Base-by-base conservation (phyloP, 2,888 invertebrate species). In the Amitus sp. region DNA sequence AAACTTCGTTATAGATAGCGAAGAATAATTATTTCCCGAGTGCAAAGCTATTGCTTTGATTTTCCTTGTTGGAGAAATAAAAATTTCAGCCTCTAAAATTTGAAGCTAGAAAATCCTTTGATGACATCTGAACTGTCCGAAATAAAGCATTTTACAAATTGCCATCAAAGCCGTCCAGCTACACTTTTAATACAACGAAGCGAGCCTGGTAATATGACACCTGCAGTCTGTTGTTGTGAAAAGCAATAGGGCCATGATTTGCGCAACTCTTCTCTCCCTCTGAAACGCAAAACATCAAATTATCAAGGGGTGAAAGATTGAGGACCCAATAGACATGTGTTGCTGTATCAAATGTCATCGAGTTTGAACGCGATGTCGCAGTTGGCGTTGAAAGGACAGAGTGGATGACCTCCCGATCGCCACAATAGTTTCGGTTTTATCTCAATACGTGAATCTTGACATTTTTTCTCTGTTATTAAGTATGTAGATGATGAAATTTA, bases 381-480 rank as follows among this genome's bases (percentile, higher is more conserved):
- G 51, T 47, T 58, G 58, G 34, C 39, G 52, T 51, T 43, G 43
- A 58, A 57, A 58, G 47, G 51, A 58, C 51, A 52, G 47, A 58
- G 51, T 27, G 57, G 50, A 47, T 34, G 42, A 37, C 17, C 47
- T 46, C 50, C 37, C 56, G 40, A 50, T 57, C 39, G 37, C 49
- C 40, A 27, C 39, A 39, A 46, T 47, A 46, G 50, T 50, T 57
- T 57, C 45, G 45, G 46, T 50, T 50, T 57, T 9, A n/a, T 59
- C 53, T 33, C n/a, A n/a, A n/a, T n/a, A n/a, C n/a, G n/a, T n/a
- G n/a, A n/a, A n/a, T n/a, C n/a, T n/a, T n/a, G n/a, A n/a, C n/a
- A n/a, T n/a, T n/a, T n/a, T n/a, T n/a, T n/a, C n/a, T n/a, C n/a
- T n/a, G n/a, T n/a, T n/a, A n/a, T n/a, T n/a, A n/a, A n/a, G n/a